phyloP scores from a whole-genome alignment of 2,888 invertebrate genomes.

The Lasiommata megera region DNA sequence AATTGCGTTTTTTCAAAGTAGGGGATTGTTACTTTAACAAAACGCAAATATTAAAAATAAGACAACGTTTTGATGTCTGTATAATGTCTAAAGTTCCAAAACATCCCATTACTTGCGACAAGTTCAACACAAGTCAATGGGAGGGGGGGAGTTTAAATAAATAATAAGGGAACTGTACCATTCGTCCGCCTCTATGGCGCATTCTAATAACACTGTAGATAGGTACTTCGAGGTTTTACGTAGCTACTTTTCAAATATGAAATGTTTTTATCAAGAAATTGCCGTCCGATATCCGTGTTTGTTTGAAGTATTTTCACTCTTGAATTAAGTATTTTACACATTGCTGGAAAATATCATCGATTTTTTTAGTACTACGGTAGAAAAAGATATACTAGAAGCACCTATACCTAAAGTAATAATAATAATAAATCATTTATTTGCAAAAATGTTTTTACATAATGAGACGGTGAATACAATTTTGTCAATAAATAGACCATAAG shows the following conservation, averaged over 20 bases:
- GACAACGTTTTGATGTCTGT: too few species aligned
- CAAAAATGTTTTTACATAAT: too few species aligned
- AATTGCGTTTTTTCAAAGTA: too few species aligned
- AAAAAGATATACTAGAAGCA: too few species aligned
- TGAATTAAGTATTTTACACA: background rate
- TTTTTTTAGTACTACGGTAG: background rate
- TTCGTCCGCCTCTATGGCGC: slow-evolving; percentile 49
- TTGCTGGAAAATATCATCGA: background rate
- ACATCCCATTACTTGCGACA: slow-evolving; percentile 36
- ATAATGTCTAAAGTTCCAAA: background rate
- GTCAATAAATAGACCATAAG: too few species aligned
- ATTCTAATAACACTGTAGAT: slow-evolving; percentile 53
- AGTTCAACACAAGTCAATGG: slow-evolving; percentile 66
- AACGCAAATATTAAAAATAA: too few species aligned
- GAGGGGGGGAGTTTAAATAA: slow-evolving; percentile 74
- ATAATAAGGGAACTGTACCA: slow-evolving; percentile 70
- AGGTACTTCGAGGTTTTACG: slow-evolving; percentile 5
- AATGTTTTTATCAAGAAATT: background rate
- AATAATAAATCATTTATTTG: too few species aligned
- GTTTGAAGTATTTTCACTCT: background rate
- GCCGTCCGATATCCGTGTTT: background rate
- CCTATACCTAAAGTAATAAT: too few species aligned
- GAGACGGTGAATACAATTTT: too few species aligned
- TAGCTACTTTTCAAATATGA: slow-evolving; percentile 1
- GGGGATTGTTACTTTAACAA: too few species aligned